A percentile compares a stretch with the other conserved stretches of the same genome.
phyloP scores from a whole-genome alignment of 1,140 invertebrate species.

The Leptinotarsa lineolata region DNA sequence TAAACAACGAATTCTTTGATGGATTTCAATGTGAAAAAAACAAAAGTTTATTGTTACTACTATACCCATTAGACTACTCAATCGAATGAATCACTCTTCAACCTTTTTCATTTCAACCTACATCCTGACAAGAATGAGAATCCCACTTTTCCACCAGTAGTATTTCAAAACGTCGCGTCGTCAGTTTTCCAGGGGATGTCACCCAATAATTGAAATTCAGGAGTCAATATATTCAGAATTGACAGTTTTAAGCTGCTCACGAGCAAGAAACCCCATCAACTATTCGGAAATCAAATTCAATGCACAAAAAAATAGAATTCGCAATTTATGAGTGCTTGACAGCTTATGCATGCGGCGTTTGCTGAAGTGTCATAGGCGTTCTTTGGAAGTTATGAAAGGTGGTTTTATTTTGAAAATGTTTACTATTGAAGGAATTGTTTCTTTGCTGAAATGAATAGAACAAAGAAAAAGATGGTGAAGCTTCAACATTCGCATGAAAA shows the following conservation, averaged over 20 bases:
- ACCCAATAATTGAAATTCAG: slow-evolving; percentile 10
- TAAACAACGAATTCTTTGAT: too few species aligned
- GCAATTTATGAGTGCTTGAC: slow-evolving; percentile 4
- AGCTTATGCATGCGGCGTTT: neutral
- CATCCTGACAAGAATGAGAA: neutral
- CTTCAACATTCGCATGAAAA: too few species aligned
- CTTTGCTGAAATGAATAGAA: too few species aligned
- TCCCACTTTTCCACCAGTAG: neutral
- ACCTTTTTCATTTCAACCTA: neutral
- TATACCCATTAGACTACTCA: neutral
- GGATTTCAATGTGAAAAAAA: too few species aligned
- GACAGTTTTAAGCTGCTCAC: slow-evolving; percentile 17
- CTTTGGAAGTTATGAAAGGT: too few species aligned
- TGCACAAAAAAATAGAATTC: slow-evolving; percentile 12
- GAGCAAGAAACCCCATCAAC: slow-evolving; percentile 14
- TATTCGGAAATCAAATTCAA: slow-evolving; percentile 18
- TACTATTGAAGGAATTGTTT: too few species aligned
- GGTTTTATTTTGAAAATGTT: too few species aligned
- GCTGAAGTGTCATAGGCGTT: neutral
- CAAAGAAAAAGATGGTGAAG: too few species aligned
- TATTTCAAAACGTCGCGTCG: slow-evolving; percentile 11
- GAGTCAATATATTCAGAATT: slow-evolving; percentile 9
- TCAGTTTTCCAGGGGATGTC: slow-evolving; percentile 1
- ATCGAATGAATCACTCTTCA: neutral
- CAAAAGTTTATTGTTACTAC: too few species aligned